phyloP scores from a whole-genome alignment of 2,797 vertebrate genomes.

The Mallotus villosus region DNA sequence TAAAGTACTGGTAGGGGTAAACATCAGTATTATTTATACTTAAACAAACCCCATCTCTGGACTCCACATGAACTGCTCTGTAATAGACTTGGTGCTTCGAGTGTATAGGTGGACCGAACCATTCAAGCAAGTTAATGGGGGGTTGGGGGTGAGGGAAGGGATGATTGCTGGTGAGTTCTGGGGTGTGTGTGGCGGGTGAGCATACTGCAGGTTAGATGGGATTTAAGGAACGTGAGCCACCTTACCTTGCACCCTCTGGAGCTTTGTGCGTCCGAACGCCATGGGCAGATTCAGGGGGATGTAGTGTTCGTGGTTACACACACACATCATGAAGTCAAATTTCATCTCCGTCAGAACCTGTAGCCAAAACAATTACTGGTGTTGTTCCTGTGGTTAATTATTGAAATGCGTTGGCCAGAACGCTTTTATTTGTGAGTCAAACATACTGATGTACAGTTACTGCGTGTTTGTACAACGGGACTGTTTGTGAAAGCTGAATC shows the following conservation, averaged over 20 bases:
- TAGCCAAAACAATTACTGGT: too few relatives aligned
- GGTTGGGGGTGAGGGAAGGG: constrained; percentile 19
- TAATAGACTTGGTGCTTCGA: neutral
- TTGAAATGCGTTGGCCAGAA: too few relatives aligned
- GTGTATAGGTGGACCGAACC: constrained; percentile 17
- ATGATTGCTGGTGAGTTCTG: too few relatives aligned
- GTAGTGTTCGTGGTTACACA: constrained; percentile 96
- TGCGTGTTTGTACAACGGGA: too few relatives aligned
- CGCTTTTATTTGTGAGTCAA: too few relatives aligned
- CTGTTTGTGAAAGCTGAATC: too few relatives aligned
- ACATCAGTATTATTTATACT: constrained; percentile 2
- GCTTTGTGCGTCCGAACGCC: constrained; percentile 90
- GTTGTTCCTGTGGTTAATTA: too few relatives aligned
- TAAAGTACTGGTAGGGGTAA: constrained; percentile 12
- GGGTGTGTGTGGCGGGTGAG: too few relatives aligned
- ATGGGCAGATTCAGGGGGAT: constrained; percentile 97
- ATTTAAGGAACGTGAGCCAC: constrained; percentile 8
- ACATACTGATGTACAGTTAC: too few relatives aligned
- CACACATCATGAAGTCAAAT: constrained; percentile 92
- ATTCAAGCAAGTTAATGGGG: constrained; percentile 40
- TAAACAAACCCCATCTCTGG: neutral
- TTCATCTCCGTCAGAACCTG: constrained; percentile 94
- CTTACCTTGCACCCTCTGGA: constrained; percentile 92
- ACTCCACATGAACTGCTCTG: constrained; percentile 10
- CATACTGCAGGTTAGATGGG: neutral